Conservation (phyloP, 2,797 vertebrate species). For the Sebastes trivittatus region DNA sequence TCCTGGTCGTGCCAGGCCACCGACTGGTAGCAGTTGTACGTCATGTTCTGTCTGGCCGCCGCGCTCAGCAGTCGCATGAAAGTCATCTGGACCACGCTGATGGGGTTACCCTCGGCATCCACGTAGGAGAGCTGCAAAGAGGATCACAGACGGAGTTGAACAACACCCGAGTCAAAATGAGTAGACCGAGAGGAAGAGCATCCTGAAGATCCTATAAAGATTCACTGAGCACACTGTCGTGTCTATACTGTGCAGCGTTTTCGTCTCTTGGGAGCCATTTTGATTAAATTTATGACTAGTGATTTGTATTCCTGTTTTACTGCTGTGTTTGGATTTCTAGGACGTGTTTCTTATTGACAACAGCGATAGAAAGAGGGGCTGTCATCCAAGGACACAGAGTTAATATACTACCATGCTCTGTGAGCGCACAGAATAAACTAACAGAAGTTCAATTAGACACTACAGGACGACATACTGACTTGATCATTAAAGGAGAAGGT, state of each 20-base stretch:
- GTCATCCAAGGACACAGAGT: not conserved
- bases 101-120: slow-evolving; percentile 92
- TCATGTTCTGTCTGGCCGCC: slow-evolving; percentile 93
- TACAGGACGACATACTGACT: not conserved
- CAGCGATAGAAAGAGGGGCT: not conserved
- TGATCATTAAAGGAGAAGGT: not conserved
- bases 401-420: not conserved
- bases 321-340: slow-evolving; percentile 7
- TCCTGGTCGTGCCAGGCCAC: slow-evolving; percentile 93
- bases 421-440: not conserved
- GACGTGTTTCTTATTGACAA: slow-evolving; percentile 10
- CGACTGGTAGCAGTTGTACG: slow-evolving; percentile 97
- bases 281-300: slow-evolving; percentile 14
- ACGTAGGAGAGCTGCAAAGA: slow-evolving; percentile 91
- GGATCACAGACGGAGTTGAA: slow-evolving; percentile 7
- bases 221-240: slow-evolving; percentile 27
- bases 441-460: not conserved
- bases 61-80: slow-evolving; percentile 95
- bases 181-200: not conserved
- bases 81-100: slow-evolving; percentile 98
- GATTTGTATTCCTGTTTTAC: slow-evolving; percentile 7
- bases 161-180: not conserved
- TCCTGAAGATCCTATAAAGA: slow-evolving; percentile 11
- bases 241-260: not conserved
- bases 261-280: not conserved